phyloP scores from a whole-genome alignment of 2,113 vertebrate species.

The Ornithorhynchus anatinus region DNA sequence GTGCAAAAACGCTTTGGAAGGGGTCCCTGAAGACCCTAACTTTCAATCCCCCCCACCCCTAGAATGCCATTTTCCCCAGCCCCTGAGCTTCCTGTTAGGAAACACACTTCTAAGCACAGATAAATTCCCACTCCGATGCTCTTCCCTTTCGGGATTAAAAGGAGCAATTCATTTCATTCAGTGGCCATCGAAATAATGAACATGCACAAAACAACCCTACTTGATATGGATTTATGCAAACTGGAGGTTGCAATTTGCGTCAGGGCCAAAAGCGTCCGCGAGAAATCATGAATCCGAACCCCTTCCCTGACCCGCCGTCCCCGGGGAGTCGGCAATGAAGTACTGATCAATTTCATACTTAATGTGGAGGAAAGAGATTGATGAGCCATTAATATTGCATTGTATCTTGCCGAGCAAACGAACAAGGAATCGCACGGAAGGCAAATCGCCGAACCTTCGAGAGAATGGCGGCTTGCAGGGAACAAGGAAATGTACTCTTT shows the following conservation, averaged over 20 bases:
- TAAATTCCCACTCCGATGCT: not conserved
- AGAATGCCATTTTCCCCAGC: not conserved
- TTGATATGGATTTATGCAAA: conserved; percentile 37
- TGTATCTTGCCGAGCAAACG: conserved; percentile 55
- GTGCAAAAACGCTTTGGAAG: not conserved
- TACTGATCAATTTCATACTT: conserved; percentile 17
- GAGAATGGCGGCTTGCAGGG: not conserved
- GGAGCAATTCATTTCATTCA: not conserved
- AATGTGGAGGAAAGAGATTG: conserved; percentile 26
- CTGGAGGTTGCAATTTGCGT: conserved; percentile 12
- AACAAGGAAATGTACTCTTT: no score
- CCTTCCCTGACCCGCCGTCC: not conserved
- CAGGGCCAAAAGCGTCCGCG: conserved; percentile 14
- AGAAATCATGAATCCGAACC: conserved; percentile 21
- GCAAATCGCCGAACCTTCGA: conserved; percentile 31
- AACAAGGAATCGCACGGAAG: conserved; percentile 28
- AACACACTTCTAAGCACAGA: not conserved
- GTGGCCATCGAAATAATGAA: conserved; percentile 15
- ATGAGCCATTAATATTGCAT: conserved; percentile 34
- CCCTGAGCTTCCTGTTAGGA: not conserved
- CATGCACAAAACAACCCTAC: not conserved
- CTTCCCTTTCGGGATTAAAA: not conserved
- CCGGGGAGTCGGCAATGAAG: not conserved
- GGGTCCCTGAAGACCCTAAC: not conserved
- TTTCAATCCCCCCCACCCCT: not conserved